Evolutionary conservation across 2,797 vertebrate genomes (phyloP).

Genomic region (Sebastes baramenuke): DNA sequence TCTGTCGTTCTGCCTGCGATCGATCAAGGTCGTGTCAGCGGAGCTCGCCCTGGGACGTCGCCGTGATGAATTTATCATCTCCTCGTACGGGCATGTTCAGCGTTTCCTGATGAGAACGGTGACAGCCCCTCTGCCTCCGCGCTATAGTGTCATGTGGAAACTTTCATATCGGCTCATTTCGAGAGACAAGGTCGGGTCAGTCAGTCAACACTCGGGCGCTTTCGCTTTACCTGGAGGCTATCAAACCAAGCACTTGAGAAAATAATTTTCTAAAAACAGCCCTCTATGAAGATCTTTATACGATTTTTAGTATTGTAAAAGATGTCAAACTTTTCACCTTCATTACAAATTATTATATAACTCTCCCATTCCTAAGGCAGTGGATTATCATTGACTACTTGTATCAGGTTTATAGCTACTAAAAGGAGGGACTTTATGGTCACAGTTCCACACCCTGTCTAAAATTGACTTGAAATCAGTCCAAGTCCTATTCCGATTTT

Average conservation of each 20-base stretch:
- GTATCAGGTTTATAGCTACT: slow-evolving; percentile 1
- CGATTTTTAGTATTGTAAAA: background rate
- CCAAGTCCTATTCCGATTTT: slow-evolving; percentile 14
- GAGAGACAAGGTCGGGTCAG: slow-evolving; percentile 56
- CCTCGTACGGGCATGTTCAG: slow-evolving; percentile 44
- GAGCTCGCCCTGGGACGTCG: slow-evolving; percentile 55
- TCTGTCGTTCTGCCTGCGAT: slow-evolving; percentile 76
- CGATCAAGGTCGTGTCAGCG: slow-evolving; percentile 78
- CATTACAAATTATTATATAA: background rate
- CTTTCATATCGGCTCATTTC: slow-evolving; percentile 39
- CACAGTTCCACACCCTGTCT: background rate
- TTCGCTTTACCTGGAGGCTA: slow-evolving; percentile 29
- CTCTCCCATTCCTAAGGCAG: background rate
- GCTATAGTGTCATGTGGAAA: slow-evolving; percentile 43
- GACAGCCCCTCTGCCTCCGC: slow-evolving; percentile 56
- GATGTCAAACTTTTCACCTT: background rate
- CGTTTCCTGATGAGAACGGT: slow-evolving; percentile 46
- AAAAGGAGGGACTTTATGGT: slow-evolving; percentile 13
- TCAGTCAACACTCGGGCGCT: slow-evolving; percentile 13
- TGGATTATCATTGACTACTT: background rate
- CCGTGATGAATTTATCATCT: slow-evolving; percentile 76
- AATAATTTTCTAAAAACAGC: background rate
- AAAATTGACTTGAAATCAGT: slow-evolving; percentile 22
- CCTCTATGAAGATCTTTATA: background rate
- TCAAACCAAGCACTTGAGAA: slow-evolving; percentile 6